Evolutionary conservation across 2,888 invertebrate species (phyloP).

Genomic region (Isoperla grammatica): DNA sequence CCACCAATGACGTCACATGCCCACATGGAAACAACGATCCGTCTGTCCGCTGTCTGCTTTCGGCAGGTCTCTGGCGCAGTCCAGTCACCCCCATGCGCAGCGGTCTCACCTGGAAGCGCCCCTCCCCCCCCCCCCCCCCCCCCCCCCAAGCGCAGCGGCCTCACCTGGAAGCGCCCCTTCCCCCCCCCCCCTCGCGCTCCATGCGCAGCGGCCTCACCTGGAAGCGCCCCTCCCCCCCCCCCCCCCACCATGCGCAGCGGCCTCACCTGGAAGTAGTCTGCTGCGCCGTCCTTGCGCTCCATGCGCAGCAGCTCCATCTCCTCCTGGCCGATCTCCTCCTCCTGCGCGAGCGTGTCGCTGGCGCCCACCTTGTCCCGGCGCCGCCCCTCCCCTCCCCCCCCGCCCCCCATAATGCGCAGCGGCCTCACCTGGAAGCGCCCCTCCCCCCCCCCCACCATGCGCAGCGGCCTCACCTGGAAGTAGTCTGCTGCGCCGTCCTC

Average conservation of each 20-base stretch:
- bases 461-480: conserved; percentile 4
- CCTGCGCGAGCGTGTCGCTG: conserved; percentile 49
- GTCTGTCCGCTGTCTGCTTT: too few relatives aligned
- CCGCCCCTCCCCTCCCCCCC: conserved; percentile 38
- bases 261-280: not conserved
- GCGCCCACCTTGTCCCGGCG: conserved; percentile 71
- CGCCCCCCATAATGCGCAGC: not conserved
- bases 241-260: not conserved
- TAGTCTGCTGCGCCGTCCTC: conserved; percentile 26
- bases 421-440: not conserved
- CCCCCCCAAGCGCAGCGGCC: too few relatives aligned
- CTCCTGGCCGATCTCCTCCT: conserved; percentile 35
- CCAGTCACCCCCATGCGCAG: too few relatives aligned
- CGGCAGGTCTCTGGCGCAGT: too few relatives aligned
- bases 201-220: too few relatives aligned
- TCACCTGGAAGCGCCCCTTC: too few relatives aligned
- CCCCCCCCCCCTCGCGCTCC: too few relatives aligned
- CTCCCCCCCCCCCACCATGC: not conserved
- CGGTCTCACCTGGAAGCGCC: too few relatives aligned
- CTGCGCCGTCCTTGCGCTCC: conserved; percentile 27
- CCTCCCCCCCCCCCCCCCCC: too few relatives aligned
- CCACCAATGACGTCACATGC: too few relatives aligned
- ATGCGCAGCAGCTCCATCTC: conserved; percentile 35
- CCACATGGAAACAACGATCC: too few relatives aligned
- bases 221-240: too few relatives aligned